These are phyloP conservation scores for Xestia rhomboidea DNA, from an alignment of 2,888 invertebrate species.

Conservation along the genomic window DNA sequence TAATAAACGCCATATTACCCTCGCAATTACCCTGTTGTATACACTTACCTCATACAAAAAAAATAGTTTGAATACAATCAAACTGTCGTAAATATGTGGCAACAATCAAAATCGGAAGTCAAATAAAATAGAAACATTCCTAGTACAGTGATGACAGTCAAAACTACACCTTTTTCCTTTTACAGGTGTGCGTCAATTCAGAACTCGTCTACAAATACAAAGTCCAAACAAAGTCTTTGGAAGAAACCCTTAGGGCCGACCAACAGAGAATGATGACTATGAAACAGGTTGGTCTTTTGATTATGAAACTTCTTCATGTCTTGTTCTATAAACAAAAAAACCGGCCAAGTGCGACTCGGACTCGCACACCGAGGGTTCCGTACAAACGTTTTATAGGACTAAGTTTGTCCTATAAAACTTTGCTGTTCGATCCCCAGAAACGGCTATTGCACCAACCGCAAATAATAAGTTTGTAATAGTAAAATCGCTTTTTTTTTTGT, in stretches of 20 bases:
- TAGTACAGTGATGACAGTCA: not conserved
- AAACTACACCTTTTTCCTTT: not conserved
- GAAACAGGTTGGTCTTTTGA: conserved; percentile 84
- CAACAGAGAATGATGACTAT: conserved; percentile 88
- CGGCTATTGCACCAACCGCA: no score
- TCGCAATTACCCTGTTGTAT: not conserved
- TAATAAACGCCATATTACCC: not conserved
- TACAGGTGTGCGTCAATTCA: conserved; percentile 91
- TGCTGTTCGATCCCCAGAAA: no score
- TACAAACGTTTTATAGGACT: no score
- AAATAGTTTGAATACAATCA: not conserved
- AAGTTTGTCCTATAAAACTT: no score
- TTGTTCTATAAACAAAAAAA: not conserved
- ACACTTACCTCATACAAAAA: not conserved
- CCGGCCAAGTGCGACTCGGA: no score
- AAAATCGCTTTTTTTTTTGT: no score
- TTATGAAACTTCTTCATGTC: not conserved
- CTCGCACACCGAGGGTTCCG: no score
- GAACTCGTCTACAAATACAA: conserved; percentile 94
- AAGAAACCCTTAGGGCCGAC: conserved; percentile 92
- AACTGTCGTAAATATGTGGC: not conserved
- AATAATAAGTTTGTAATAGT: no score
- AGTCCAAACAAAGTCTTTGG: conserved; percentile 88
- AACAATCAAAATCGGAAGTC: no score
- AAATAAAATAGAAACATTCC: not conserved